Evolutionary conservation across 2,113 vertebrate genomes (phyloP).

Genomic region (Tachuris rubrigastra): DNA sequence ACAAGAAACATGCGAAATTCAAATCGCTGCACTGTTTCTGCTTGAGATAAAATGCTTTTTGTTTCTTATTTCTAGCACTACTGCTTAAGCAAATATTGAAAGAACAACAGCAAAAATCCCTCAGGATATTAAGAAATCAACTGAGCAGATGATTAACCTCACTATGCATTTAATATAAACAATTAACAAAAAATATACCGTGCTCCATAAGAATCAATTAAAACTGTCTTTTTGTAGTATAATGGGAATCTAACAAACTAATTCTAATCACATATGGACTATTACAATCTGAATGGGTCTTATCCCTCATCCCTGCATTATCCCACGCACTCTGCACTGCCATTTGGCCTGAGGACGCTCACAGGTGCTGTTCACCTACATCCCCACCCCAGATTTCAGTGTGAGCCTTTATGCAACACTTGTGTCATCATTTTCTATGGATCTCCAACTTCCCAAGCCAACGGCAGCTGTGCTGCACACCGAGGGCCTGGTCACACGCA

Average conservation of each 20-base stretch:
- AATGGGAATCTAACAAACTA: neutral
- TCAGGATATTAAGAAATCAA: conserved; percentile 42
- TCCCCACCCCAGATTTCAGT: neutral
- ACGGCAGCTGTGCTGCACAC: neutral
- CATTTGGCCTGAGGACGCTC: neutral
- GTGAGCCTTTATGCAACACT: neutral
- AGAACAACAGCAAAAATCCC: conserved; percentile 33
- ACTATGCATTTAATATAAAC: conserved; percentile 41
- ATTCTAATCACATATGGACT: neutral
- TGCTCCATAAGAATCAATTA: conserved; percentile 4
- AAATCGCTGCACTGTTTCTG: neutral
- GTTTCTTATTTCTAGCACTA: conserved; percentile 14
- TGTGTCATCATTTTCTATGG: neutral
- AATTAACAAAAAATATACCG: conserved; percentile 36
- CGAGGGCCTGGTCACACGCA: neutral
- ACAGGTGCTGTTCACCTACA: neutral
- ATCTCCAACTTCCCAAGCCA: neutral
- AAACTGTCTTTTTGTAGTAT: neutral
- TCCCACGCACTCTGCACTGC: neutral
- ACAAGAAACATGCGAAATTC: neutral
- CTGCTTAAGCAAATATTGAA: conserved; percentile 34
- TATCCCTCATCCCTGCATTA: neutral
- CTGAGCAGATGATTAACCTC: conserved; percentile 40
- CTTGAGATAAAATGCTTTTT: conserved; percentile 29
- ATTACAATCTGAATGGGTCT: neutral